Conservation (phyloP, 2,797 vertebrate species). For the Erethizon dorsatum region DNA sequence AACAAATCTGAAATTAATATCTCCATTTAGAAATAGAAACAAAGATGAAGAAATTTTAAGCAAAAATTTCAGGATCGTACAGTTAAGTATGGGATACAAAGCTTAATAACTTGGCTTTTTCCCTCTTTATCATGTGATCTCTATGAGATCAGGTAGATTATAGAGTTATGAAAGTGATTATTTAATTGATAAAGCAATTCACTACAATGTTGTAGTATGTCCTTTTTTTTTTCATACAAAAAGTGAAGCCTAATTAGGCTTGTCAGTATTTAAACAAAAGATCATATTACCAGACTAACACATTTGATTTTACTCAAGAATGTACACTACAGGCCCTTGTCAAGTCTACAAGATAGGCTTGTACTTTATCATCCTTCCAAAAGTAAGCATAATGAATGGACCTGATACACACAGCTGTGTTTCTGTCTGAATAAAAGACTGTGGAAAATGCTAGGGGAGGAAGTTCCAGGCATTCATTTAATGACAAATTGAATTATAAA, state of each 20-base stretch:
- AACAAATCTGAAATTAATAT: constrained; percentile 7
- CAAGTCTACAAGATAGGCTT: not conserved
- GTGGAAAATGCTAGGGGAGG: not conserved
- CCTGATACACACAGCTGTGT: not conserved
- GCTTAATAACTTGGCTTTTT: not conserved
- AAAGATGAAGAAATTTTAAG: not conserved
- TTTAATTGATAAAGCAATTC: constrained; percentile 12
- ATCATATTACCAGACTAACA: not conserved
- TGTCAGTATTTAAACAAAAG: constrained; percentile 38
- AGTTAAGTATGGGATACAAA: not conserved
- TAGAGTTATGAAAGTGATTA: not conserved
- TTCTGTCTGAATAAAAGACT: constrained; percentile 47
- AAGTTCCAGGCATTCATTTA: not conserved
- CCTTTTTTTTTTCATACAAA: not conserved
- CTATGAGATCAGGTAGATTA: not conserved
- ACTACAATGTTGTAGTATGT: not conserved
- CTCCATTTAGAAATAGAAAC: not conserved
- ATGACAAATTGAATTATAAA: constrained; percentile 18
- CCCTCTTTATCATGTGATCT: not conserved
- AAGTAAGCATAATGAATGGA: not conserved
- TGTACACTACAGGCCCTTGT: not conserved
- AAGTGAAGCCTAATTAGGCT: not conserved
- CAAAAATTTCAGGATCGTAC: not conserved
- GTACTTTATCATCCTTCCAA: not conserved
- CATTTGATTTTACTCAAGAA: not conserved